phyloP scores from a whole-genome alignment of 1,140 invertebrate genomes.

The Leptinotarsa undecemlineata region DNA sequence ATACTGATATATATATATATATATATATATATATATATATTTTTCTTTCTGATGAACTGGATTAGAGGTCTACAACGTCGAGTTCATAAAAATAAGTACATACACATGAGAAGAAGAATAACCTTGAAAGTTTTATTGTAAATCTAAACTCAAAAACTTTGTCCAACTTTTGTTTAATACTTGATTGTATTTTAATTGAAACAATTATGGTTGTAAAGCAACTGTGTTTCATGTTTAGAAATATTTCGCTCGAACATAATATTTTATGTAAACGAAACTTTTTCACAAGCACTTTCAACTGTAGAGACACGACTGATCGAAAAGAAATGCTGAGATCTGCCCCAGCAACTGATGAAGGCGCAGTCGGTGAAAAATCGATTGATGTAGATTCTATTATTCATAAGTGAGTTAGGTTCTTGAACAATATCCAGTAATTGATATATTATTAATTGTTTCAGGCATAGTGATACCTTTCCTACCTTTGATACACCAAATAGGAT shows the following conservation, averaged over 20 bases:
- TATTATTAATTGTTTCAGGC: constrained; percentile 58
- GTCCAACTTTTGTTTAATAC: too few relatives aligned
- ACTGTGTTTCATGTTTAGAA: constrained; percentile 9
- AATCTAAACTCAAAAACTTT: too few relatives aligned
- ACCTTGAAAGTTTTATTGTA: too few relatives aligned
- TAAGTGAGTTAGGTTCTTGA: constrained; percentile 43
- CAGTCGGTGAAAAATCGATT: constrained; percentile 65
- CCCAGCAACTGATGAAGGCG: constrained; percentile 68
- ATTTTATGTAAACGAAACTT: constrained; percentile 25
- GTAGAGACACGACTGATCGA: constrained; percentile 61
- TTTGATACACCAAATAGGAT: constrained; percentile 69
- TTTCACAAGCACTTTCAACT: constrained; percentile 35
- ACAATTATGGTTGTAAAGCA: constrained; percentile 8
- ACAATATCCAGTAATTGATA: constrained; percentile 17
- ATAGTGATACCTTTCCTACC: constrained; percentile 74
- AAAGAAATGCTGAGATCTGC: constrained; percentile 61
- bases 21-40: too few relatives aligned
- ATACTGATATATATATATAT: too few relatives aligned
- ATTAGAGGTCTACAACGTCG: too few relatives aligned
- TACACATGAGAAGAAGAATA: too few relatives aligned
- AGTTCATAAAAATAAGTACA: too few relatives aligned
- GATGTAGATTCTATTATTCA: constrained; percentile 62
- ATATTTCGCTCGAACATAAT: constrained; percentile 1
- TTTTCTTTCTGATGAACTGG: too few relatives aligned
- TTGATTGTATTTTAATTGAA: too few relatives aligned